A percentile compares a stretch with the other conserved stretches of the same genome.
These are phyloP conservation scores for Nicator chloris DNA, from an alignment of 2,113 vertebrate species.

Conservation along the genomic window DNA sequence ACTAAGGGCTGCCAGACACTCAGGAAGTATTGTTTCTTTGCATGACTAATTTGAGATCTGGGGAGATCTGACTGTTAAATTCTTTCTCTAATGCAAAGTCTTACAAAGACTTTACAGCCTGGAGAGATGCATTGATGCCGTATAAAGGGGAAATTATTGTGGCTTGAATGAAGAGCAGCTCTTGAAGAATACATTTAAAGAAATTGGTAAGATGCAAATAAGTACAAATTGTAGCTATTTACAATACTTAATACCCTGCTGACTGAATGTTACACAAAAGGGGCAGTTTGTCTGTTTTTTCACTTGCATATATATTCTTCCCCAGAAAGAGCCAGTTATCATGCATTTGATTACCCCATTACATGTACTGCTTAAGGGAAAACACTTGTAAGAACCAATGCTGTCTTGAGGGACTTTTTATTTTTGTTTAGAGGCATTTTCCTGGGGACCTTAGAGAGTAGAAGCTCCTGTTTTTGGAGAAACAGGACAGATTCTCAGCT, in stretches of 20 bases:
- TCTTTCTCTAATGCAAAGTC: not conserved
- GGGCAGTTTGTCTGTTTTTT: constrained; percentile 5
- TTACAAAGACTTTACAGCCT: not conserved
- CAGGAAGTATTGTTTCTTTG: constrained; percentile 7
- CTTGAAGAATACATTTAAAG: not conserved
- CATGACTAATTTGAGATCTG: constrained; percentile 4
- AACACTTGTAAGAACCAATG: not conserved
- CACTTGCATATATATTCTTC: not conserved
- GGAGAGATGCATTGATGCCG: not conserved
- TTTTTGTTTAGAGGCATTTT: not conserved
- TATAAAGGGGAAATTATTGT: not conserved
- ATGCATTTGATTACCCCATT: not conserved
- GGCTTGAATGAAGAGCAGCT: not conserved
- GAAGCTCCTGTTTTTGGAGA: not conserved
- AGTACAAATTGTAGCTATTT: constrained; percentile 4
- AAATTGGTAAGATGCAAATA: not conserved
- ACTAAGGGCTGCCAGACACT: not conserved
- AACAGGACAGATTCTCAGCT: not conserved
- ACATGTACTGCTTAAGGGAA: not conserved
- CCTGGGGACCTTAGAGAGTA: not conserved
- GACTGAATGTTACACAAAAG: not conserved
- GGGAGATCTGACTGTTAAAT: constrained; percentile 2
- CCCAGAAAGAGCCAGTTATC: not conserved
- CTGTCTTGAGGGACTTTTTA: not conserved
- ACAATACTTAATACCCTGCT: not conserved